Percentiles rank a stretch among this genome's conserved stretches.
Evolutionary conservation across 2,888 invertebrate species (phyloP).

Genomic region (Caenorhabditis imperialis): DNA sequence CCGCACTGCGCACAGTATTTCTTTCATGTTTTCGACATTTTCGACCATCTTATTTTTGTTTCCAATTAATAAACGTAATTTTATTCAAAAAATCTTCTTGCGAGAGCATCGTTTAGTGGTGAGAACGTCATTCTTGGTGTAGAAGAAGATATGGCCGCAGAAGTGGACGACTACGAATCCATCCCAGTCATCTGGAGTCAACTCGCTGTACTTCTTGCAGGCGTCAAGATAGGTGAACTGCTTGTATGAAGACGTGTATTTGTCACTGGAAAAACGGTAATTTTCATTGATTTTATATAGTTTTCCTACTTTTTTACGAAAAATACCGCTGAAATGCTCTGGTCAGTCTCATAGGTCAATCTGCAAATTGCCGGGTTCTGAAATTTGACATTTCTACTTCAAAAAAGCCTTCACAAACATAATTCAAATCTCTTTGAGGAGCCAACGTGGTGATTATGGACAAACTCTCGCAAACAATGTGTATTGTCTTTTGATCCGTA

Average conservation of each 20-base stretch:
- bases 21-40: too few relatives aligned
- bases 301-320: constrained; percentile 6
- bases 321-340: constrained; percentile 24
- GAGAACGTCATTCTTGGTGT: constrained; percentile 2
- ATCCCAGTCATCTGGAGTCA: constrained; percentile 8
- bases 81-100: too few relatives aligned
- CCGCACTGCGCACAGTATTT: constrained; percentile 26
- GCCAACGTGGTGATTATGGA: constrained; percentile 14
- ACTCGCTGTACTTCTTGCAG: background rate
- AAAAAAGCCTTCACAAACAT: constrained; percentile 7
- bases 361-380: background rate
- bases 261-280: background rate
- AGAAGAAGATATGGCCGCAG: constrained; percentile 20
- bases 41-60: too few relatives aligned
- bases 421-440: constrained; percentile 5
- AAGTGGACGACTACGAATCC: constrained; percentile 23
- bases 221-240: constrained; percentile 21
- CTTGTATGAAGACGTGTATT: background rate
- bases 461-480: constrained; percentile 22
- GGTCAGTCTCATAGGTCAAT: constrained; percentile 8
- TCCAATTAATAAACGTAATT: too few relatives aligned
- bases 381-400: too few relatives aligned
- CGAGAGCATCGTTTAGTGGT: constrained; percentile 7
- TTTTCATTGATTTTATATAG: background rate
- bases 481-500: constrained; percentile 4